These are phyloP conservation scores for Luidia sarsii DNA, from an alignment of 53 echinoderm and acorn worm species.

Conservation along the genomic window DNA sequence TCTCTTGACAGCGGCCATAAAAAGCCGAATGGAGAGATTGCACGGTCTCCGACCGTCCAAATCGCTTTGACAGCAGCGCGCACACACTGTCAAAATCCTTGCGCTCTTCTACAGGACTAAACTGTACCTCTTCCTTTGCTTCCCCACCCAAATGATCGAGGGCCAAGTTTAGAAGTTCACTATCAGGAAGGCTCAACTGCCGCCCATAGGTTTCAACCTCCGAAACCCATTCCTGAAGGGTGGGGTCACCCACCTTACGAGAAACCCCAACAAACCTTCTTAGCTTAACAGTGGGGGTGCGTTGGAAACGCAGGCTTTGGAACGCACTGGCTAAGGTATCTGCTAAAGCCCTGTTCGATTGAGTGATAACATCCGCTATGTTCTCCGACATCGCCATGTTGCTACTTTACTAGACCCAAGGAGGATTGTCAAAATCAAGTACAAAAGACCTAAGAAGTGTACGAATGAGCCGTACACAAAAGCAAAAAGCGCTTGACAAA, in stretches of 20 bases:
- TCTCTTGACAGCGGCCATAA: background rate
- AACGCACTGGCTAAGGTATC: background rate
- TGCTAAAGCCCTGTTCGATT: background rate
- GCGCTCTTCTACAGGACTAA: background rate
- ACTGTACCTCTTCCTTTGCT: slow-evolving; percentile 35
- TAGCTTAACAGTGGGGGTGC: background rate
- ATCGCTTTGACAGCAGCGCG: background rate
- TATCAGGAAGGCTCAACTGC: background rate
- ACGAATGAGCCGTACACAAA: too few relatives aligned
- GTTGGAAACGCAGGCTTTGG: background rate
- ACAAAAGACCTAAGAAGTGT: too few relatives aligned
- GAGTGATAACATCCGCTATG: background rate
- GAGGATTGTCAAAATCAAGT: too few relatives aligned
- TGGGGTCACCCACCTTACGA: slow-evolving; percentile 20
- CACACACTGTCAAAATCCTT: background rate
- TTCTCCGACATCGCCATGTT: background rate
- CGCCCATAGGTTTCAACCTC: slow-evolving; percentile 6
- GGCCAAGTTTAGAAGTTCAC: background rate
- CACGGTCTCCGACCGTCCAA: slow-evolving; percentile 10
- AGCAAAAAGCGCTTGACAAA: too few relatives aligned
- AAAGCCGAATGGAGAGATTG: slow-evolving; percentile 14
- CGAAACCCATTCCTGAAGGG: slow-evolving; percentile 23
- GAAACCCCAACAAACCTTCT: background rate
- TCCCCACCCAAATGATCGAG: slow-evolving; percentile 19
- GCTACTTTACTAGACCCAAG: too few relatives aligned